A percentile compares a stretch with the other conserved stretches of the same genome.
Conservation (phyloP, 1,140 invertebrate genomes). For the Nebria ingens region DNA sequence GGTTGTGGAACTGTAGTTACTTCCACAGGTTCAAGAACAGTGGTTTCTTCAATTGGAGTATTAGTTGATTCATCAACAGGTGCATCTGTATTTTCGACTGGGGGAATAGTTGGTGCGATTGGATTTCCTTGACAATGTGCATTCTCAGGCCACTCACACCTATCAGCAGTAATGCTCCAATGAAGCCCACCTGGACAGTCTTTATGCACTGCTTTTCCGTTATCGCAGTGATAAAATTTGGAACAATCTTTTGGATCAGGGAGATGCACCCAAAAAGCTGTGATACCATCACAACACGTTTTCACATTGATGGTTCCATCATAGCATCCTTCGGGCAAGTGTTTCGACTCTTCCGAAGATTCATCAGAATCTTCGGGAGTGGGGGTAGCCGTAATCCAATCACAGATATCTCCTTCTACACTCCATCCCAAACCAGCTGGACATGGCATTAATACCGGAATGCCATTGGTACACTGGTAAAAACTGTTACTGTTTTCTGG, state of each 20-base stretch:
- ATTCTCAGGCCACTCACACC: slow-evolving; percentile 19
- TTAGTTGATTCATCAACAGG: background rate
- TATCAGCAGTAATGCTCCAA: slow-evolving; percentile 20
- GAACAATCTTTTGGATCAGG: slow-evolving; percentile 22
- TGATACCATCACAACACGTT: background rate
- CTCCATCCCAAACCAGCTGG: slow-evolving; percentile 14
- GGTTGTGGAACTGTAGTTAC: background rate
- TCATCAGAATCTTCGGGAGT: background rate
- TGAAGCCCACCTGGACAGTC: slow-evolving; percentile 18
- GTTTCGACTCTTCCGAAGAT: background rate
- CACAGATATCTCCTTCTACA: slow-evolving; percentile 11
- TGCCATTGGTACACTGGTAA: slow-evolving; percentile 14
- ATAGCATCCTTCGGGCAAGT: background rate
- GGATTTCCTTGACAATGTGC: slow-evolving; percentile 13
- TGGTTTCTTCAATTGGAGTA: background rate
- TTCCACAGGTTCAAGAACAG: background rate
- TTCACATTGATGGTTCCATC: background rate
- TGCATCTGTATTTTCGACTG: background rate
- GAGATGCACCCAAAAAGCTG: slow-evolving; percentile 12
- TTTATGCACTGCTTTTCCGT: slow-evolving; percentile 20
- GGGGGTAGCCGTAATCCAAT: no score
- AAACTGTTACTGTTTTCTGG: slow-evolving; percentile 14
- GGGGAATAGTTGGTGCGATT: background rate
- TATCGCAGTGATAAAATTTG: slow-evolving; percentile 30
- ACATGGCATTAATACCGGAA: background rate